Base-by-base conservation (phyloP, 2,888 invertebrate species). In the Hirtodrosophila histrioides region DNA sequence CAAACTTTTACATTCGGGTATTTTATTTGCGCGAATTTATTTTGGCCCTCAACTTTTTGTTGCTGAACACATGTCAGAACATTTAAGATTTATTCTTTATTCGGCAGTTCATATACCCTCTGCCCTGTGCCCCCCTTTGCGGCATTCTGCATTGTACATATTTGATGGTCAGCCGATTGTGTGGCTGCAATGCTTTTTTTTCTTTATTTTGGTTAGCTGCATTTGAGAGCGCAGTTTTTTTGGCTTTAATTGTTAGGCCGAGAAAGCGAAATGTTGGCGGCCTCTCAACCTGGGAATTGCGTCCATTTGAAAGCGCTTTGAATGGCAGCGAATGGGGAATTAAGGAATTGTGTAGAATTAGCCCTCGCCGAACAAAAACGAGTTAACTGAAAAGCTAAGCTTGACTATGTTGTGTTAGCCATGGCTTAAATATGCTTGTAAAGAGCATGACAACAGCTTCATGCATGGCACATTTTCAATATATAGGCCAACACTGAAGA, bases 21-120 rank as follows among this genome's bases (percentile, higher is more conserved):
- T 69, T 69, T 65, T 54, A 69, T 69, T 70, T 55, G 54, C 44
- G 70, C 41, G 51, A 53, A 69, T 66, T 74, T 73, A 55, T 74
- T 62, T 31, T 70, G 44, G 51, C 51, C 12, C 55, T 63, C 56
- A 56, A 67, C 40, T 39, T 64, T 69, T 27, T 27, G 27, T 27
- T 27, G 43, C 45, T 49, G 53, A 73, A 78, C 86, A 86, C 78
- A 82, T 86, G 82, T 86, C 75, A 63, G 69, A 75, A 53, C 75
- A 82, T 82, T 86, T 78, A 82, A 86, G 86, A 86, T 83, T 86
- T 83, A 86, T 86, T 62, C 50, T 23, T 23, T 39, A 50, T 58
- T 63, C 9, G 37, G 17, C 44, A 44, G 11, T 33, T 43, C 24
- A 8, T 11, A 10, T 7, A 24, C n/a, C 29, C 39, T 29, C 63